Conservation (phyloP, 1,140 invertebrate genomes). For the Lasaia peninsularis region DNA sequence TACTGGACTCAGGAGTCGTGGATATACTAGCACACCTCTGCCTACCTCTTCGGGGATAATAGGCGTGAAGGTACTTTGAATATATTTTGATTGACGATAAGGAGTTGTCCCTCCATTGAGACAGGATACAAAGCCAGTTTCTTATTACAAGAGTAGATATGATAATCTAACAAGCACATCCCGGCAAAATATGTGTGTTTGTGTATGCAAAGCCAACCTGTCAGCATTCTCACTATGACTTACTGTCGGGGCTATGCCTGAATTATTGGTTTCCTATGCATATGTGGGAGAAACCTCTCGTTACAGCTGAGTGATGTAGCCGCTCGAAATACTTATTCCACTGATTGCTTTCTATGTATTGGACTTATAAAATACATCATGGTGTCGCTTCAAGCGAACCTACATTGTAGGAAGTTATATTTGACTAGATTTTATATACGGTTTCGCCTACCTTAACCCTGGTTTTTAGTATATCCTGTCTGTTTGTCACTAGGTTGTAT, state of each 20-base stretch:
- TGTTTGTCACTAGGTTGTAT: too few relatives aligned
- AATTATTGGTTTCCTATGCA: conserved; percentile 55
- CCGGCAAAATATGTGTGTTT: conserved; percentile 1
- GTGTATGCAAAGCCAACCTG: conserved; percentile 4
- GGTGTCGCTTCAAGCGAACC: background rate
- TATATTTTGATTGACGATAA: background rate
- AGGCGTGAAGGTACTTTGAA: background rate
- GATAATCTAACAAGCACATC: conserved; percentile 2
- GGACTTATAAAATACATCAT: background rate
- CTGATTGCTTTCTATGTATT: conserved; percentile 18
- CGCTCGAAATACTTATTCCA: conserved; percentile 25
- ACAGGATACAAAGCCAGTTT: background rate
- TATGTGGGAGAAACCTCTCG: conserved; percentile 48
- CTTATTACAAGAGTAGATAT: background rate
- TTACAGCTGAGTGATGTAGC: conserved; percentile 51
- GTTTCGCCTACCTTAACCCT: too few relatives aligned
- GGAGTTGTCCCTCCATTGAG: too few relatives aligned
- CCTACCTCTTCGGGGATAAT: too few relatives aligned
- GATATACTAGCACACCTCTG: too few relatives aligned
- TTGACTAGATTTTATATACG: background rate
- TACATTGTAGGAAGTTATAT: background rate
- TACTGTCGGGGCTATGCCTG: conserved; percentile 32
- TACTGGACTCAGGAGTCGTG: too few relatives aligned
- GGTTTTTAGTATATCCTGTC: too few relatives aligned
- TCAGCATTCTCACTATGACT: conserved; percentile 6